Evolutionary conservation across 2,888 invertebrate genomes (phyloP).

Genomic region (Sepiola atlantica): DNA sequence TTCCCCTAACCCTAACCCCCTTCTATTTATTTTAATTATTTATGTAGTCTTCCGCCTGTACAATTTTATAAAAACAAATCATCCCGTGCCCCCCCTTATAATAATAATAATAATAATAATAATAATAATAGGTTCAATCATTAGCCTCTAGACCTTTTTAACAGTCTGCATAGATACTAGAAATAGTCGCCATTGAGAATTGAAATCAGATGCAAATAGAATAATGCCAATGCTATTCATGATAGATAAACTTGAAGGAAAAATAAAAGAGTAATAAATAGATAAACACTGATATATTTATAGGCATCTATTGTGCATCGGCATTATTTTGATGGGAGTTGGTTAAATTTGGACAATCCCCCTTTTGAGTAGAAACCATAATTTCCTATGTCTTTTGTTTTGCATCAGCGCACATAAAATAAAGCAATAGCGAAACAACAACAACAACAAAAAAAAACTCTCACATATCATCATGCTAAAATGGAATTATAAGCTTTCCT

Average conservation of each 20-base stretch:
- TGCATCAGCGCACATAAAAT: background rate
- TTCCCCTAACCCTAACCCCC: too few species aligned
- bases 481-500: background rate
- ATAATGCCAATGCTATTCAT: background rate
- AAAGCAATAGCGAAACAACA: background rate
- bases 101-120: too few species aligned
- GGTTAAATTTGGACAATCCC: background rate
- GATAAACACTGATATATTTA: background rate
- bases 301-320: background rate
- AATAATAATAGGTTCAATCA: constrained; percentile 11
- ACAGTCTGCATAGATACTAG: background rate
- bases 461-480: background rate
- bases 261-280: constrained; percentile 15
- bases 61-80: constrained; percentile 3
- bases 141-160: constrained; percentile 32
- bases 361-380: constrained; percentile 9
- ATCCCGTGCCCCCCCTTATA: background rate
- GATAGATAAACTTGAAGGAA: background rate
- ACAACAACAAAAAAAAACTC: background rate
- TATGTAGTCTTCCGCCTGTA: background rate
- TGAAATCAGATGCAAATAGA: background rate
- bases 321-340: constrained; percentile 6
- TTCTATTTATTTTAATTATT: background rate
- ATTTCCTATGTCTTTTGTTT: background rate
- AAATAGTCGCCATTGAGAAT: background rate